phyloP scores from a whole-genome alignment of 2,888 invertebrate species.

The Poecilobothrus nobilitatus region DNA sequence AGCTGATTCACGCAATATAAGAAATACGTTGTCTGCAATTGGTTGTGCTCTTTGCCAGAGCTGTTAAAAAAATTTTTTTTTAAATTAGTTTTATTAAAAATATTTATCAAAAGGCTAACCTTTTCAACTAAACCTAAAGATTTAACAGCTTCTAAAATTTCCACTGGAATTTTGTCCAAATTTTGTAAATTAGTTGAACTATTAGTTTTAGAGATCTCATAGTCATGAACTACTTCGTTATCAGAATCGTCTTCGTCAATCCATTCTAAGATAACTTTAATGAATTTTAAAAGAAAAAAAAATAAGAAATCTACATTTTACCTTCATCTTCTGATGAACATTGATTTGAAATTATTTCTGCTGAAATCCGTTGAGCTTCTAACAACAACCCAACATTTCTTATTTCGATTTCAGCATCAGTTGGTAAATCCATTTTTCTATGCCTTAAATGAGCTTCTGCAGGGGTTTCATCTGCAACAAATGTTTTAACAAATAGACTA shows the following conservation, averaged over 20 bases:
- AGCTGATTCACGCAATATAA: conserved; percentile 48
- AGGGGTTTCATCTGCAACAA: conserved; percentile 29
- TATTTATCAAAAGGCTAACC: conserved; percentile 33
- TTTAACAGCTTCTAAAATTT: conserved; percentile 54
- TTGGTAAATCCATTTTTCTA: conserved; percentile 33
- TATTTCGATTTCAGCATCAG: conserved; percentile 46
- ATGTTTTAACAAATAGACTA: not conserved
- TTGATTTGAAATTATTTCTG: conserved; percentile 64
- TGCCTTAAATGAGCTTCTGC: conserved; percentile 30
- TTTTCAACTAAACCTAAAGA: conserved; percentile 53
- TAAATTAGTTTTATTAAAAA: not conserved
- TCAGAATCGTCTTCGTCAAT: conserved; percentile 47
- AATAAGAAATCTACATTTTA: conserved; percentile 29
- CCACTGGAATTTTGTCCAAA: conserved; percentile 49
- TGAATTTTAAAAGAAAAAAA: not conserved
- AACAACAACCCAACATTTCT: conserved; percentile 49
- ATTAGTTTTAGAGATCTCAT: conserved; percentile 31
- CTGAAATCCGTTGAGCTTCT: conserved; percentile 58
- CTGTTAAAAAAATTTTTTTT: conserved; percentile 20
- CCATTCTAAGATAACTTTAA: conserved; percentile 27
- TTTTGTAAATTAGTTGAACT: conserved; percentile 28
- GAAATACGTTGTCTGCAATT: conserved; percentile 49
- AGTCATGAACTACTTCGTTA: conserved; percentile 40
- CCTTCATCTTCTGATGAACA: conserved; percentile 54
- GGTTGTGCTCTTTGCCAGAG: conserved; percentile 36